Conservation (phyloP, 2,888 invertebrate species). For the Stegana nigrithorax region DNA sequence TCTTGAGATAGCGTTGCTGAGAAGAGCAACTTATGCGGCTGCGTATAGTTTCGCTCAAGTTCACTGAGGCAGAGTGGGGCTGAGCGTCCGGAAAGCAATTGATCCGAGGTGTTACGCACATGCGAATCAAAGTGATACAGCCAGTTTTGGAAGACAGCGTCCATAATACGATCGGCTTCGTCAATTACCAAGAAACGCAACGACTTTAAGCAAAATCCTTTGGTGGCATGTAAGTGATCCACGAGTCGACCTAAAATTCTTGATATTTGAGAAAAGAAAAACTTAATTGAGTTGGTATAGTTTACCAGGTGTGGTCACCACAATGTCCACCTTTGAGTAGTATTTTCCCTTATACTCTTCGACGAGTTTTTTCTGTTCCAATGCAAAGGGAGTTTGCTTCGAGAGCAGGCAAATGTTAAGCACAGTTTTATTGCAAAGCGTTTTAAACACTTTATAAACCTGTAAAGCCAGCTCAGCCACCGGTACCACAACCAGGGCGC, state of each 20-base stretch:
- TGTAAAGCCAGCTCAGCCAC: conserved; percentile 92
- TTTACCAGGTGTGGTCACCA: conserved; percentile 87
- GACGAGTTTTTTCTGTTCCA: conserved; percentile 77
- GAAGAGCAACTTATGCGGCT: conserved; percentile 90
- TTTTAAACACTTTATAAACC: conserved; percentile 84
- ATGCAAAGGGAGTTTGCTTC: conserved; percentile 75
- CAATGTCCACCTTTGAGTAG: conserved; percentile 77
- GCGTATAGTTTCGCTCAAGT: conserved; percentile 46
- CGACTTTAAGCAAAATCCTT: conserved; percentile 79
- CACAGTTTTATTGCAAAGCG: conserved; percentile 76
- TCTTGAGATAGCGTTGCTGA: conserved; percentile 98
- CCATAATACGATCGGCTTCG: conserved; percentile 96
- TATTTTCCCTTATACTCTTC: conserved; percentile 68
- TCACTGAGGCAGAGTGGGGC: conserved; percentile 61
- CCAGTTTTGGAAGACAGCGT: conserved; percentile 93
- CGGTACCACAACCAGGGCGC: conserved; percentile 92
- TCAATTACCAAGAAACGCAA: conserved; percentile 90
- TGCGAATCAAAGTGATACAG: conserved; percentile 82
- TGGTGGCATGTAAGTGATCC: conserved; percentile 88
- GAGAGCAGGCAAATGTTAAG: conserved; percentile 79
- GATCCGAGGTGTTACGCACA: conserved; percentile 71
- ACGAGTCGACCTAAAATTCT: conserved; percentile 77
- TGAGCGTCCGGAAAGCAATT: conserved; percentile 70
- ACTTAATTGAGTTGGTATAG: neutral
- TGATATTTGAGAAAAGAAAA: neutral